Evolutionary conservation across 2,797 vertebrate species (phyloP), one percentile per base, ranked within the genome.

Genomic region (Lateolabrax maculatus): DNA sequence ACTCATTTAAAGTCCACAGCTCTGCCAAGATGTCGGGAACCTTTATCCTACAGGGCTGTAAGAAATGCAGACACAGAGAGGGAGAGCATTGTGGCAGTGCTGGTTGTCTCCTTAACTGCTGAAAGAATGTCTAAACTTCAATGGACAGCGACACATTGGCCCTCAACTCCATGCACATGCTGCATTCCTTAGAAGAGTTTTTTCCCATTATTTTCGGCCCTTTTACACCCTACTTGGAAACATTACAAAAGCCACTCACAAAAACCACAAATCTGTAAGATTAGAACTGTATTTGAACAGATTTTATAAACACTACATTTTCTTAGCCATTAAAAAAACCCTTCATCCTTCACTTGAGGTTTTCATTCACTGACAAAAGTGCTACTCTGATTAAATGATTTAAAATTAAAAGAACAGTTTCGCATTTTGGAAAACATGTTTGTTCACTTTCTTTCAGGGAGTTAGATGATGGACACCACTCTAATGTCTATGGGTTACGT

Each of bases 81-180:
- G 18, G 36, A 37, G 46, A 39, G 31, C 66, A 72, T 84, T 89
- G 77, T 49, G 51, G 74, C 68, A 75, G 84, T 76, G 56, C 23
- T 74, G 80, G 68, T 75, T 57, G 23, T 58, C 31, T 55, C 21
- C 27, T 63, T 75, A 21, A 21, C 37, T 56, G 36, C 49, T 65
- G 39, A 76, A 76, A 71, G 66, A 46, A 51, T 9, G 55, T 37
- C 62, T 66, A 53, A 62, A 64, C 71, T 31, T 72, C 11, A 51
- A 21, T 60, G 21, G 49, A 43, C 23, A 27, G 27, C 15, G 10
- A 72, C 67, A 56, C 64, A 43, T 34, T 51, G 64, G 39, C 31
- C 69, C 43, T 61, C 27, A 52, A 9, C 29, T 62, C 9, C 18
- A 56, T 29, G 25, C 36, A 36, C 46, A 43, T 39, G 31, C 29